Evolutionary conservation across 2,888 invertebrate species (phyloP).

Genomic region (Morpho helenor): DNA sequence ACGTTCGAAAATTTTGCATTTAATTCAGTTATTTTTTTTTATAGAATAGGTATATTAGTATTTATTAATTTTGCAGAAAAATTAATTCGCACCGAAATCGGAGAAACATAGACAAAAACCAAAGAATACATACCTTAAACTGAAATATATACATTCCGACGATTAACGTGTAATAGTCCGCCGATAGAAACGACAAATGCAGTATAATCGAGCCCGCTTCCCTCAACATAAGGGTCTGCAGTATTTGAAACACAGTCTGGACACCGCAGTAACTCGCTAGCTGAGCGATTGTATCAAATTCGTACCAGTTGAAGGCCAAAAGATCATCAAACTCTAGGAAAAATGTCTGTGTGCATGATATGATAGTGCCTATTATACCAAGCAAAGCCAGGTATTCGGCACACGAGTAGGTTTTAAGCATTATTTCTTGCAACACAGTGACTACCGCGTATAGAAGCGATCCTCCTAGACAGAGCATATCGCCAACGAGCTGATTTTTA

Average conservation of each 20-base stretch:
- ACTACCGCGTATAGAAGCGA: slow-evolving; percentile 88
- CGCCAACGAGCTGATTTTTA: slow-evolving; percentile 88
- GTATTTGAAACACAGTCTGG: slow-evolving; percentile 87
- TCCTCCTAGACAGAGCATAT: slow-evolving; percentile 88
- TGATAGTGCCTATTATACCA: slow-evolving; percentile 88
- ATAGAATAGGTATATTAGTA: too few species aligned
- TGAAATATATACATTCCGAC: slow-evolving; percentile 89
- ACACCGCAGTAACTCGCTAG: slow-evolving; percentile 82
- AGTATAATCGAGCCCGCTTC: slow-evolving; percentile 90
- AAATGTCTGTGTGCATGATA: slow-evolving; percentile 89
- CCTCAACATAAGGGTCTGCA: slow-evolving; percentile 86
- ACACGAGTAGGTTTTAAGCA: slow-evolving; percentile 87
- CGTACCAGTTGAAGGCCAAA: slow-evolving; percentile 83
- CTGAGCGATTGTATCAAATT: slow-evolving; percentile 81
- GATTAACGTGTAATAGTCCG: slow-evolving; percentile 91
- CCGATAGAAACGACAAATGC: slow-evolving; percentile 89
- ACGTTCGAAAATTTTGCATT: too few species aligned
- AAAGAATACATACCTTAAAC: slow-evolving; percentile 81
- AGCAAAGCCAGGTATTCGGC: slow-evolving; percentile 90
- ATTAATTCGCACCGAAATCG: too few species aligned
- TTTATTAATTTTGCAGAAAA: too few species aligned
- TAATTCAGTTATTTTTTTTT: too few species aligned
- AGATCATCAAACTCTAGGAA: slow-evolving; percentile 86
- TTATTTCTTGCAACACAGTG: slow-evolving; percentile 89
- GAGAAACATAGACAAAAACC: slow-evolving; percentile 1